Conservation (phyloP, 2,113 vertebrate genomes). For the Paralichthys olivaceus region DNA sequence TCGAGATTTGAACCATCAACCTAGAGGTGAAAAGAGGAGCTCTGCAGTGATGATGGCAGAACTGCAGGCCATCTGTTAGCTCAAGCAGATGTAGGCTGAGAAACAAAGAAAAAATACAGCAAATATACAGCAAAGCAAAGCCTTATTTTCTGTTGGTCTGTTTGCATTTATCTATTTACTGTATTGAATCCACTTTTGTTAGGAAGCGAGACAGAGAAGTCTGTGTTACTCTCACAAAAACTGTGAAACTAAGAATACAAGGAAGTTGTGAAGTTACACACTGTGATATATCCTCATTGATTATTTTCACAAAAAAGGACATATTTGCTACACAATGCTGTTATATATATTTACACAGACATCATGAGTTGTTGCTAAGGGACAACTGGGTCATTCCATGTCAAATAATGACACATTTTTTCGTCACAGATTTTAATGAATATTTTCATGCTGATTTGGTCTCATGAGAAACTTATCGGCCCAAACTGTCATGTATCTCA, state of each 20-base stretch:
- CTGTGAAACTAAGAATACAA: background rate
- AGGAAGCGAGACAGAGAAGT: background rate
- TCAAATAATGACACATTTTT: no score
- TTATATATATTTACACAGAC: background rate
- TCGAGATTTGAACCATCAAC: slow-evolving; percentile 56
- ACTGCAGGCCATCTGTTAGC: slow-evolving; percentile 35
- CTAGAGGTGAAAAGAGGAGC: slow-evolving; percentile 43
- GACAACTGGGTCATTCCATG: background rate
- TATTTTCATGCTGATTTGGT: no score
- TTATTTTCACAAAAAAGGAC: background rate
- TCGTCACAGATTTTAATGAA: no score
- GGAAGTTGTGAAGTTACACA: background rate
- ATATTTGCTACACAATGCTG: background rate
- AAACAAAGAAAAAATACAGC: background rate
- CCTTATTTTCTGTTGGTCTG: background rate
- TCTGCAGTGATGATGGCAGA: slow-evolving; percentile 12
- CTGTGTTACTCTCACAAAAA: background rate
- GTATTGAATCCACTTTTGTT: background rate
- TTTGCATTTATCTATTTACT: background rate
- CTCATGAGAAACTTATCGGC: no score
- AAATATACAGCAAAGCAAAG: background rate
- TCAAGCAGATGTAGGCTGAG: slow-evolving; percentile 6
- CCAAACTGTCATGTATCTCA: no score
- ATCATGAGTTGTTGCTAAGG: background rate
- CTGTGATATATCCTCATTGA: background rate